Evolutionary conservation across 2,888 invertebrate species (phyloP), one percentile per base, ranked within the genome.

Genomic region (Polyommatus iphigenia): DNA sequence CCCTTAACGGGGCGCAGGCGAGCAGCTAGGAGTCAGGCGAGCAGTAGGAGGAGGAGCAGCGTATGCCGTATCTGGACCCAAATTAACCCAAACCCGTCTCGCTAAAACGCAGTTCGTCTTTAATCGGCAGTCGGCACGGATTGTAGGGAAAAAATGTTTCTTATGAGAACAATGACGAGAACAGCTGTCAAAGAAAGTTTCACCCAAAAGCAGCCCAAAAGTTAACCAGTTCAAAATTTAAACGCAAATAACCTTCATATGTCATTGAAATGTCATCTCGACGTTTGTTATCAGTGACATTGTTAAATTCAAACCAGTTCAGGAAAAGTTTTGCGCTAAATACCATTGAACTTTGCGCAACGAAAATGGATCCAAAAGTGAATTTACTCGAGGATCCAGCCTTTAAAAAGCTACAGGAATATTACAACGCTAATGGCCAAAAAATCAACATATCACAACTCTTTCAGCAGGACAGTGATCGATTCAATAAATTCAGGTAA

Each of bases 401-500:
- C 18, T 99, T 95, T 95, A 95, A 96, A 85, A 96, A 97, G 89
- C 92, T 99, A 71, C 95, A 97, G 85, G 95, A 96, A 79, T 97
- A 96, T 89, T 98, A 96, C 88, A 93, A 96, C 82, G 90, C 93
- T 10, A 96, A 96, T 86, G 97, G 96, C 18, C 94, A 95, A 41
- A 96, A 96, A 84, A 95, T 99, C 71, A 97, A 97, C 85, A 98
- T 99, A 85, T 95, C 95, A 81, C 95, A 98, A 81, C 92, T 99
- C 83, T 99, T 99, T 87, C 95, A 96, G 81, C 93, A 96, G 83
- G 98, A 99, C 90, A 92, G 96, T 0, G 93, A 96, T 50, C 96
- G 99, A 80, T 99, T 99, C 87, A 94, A 97, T 77, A 98, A 98
- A 90, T 98, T 96, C 94, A 98, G 98, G 99, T 99, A 79, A 20